Evolutionary conservation across 2,797 vertebrate species (phyloP).

Genomic region (Fratercula arctica): DNA sequence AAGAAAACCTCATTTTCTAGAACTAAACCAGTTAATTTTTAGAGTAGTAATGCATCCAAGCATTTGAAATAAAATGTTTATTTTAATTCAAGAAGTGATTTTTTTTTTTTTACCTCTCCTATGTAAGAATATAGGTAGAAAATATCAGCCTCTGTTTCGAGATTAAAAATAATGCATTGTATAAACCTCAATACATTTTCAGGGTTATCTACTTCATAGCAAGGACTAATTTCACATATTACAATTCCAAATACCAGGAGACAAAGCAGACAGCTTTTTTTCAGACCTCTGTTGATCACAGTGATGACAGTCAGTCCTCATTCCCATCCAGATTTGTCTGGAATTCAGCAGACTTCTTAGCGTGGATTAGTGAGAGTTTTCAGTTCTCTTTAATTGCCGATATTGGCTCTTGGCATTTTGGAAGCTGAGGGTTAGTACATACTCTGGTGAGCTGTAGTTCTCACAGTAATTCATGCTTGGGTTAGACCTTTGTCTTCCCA

Average conservation of each 20-base stretch:
- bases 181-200: not conserved
- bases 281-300: not conserved
- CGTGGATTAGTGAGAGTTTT: not conserved
- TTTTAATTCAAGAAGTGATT: not conserved
- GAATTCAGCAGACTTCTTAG: not conserved
- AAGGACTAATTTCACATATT: not conserved
- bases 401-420: not conserved
- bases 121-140: not conserved
- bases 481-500: not conserved
- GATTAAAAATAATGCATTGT: not conserved
- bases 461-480: not conserved
- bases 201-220: not conserved
- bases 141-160: not conserved
- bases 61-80: not conserved
- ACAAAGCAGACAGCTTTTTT: not conserved
- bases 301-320: not conserved
- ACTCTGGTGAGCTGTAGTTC: not conserved
- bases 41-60: not conserved
- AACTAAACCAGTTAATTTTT: not conserved
- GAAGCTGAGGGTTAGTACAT: not conserved
- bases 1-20: not conserved
- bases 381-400: not conserved
- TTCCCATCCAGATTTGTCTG: not conserved
- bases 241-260: not conserved
- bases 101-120: not conserved